Base-by-base conservation (phyloP, 2,888 invertebrate genomes). In the Rhamphomyia laevipes region DNA sequence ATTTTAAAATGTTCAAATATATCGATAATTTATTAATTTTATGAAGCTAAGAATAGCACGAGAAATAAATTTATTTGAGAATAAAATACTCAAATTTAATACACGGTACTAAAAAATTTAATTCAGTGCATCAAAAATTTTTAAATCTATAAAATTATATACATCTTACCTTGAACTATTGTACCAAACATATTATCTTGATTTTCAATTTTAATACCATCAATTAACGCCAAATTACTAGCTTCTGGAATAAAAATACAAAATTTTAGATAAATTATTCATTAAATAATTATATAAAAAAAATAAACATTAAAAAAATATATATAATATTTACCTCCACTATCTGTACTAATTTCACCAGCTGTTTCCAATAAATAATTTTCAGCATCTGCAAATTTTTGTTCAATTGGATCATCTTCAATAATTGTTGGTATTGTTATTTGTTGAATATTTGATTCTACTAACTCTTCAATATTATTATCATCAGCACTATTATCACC, bases 371-470 rank as follows among this genome's bases (percentile, higher is more conserved):
- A 70, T 49, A 85, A 83, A 61, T 84, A 84, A 61, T 82, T 84
- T 62, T 86, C 84, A n/a, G 85, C 85, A 72, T 86, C 86, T 50
- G 83, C 78, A 57, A 85, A 83, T 58, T 81, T 74, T 61, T 81
- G 80, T 67, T 81, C 82, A 62, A 78, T 71, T 5, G 73, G 73
- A 58, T 74, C 75, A 47, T 74, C 75, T 50, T 74, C 75, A 35
- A 68, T 69, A 11, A 27, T 42, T 17, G 17, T 15, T 15, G n/a
- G 47, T 45, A 12, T 47, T 31, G 16, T 45, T 50, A 12, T 48
- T 43, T 21, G 18, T 49, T 59, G 52, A 64, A 66, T 49, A 64
- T 66, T 62, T 57, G 59, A 62, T 67, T 68, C 55, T 43, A n/a
- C n/a, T n/a, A 56, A 45, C 35, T 56, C 56, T 40, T 56, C 56